Base-by-base conservation (phyloP, 2,113 vertebrate species). In the Alectura lathami region DNA sequence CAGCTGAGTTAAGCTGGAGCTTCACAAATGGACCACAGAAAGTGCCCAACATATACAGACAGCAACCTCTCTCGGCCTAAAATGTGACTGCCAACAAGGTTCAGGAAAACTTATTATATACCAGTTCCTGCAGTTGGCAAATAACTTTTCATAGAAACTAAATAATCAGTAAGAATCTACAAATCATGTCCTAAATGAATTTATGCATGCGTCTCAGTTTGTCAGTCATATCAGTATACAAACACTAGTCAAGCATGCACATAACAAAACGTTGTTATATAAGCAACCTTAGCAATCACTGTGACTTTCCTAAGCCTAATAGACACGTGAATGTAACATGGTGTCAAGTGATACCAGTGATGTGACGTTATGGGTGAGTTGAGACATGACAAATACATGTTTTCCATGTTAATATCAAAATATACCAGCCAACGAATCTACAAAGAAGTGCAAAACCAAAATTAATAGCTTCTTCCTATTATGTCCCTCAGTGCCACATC, bases 161-260 rank as follows among this genome's bases (percentile, higher is more conserved):
- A 36, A 26, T 54, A 63, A 24, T 40, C 32, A 27, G 8, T 8
- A 47, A 66, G 6, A 73, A 56, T 30, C 42, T 40, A 53, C 7
- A 70, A 60, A 83, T 43, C 48, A 56, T 3, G 0, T 38, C 34
- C 34, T 69, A 45, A 54, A 50, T 40, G 13, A 66, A 77, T 59
- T 27, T 63, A n/a, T 17, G 8, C 13, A 43, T 0, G 0, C 23
- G 60, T 54, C 36, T 24, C 43, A 64, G 63, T 63, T 82, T 69
- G 20, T 42, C 32, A 29, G 36, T 62, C 8, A 0, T 2, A 14
- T 9, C 14, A 56, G 53, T 7, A 23, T 7, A 24, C 22, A 77
- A 83, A 80, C 48, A 54, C 8, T 57, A 69, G 53, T 9, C 45
- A 73, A 59, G 24, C 17, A n/a, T 3, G 45, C 7, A 16, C 3